Conservation (phyloP, 1,140 invertebrate genomes). For the Lutraria rhynchaena region DNA sequence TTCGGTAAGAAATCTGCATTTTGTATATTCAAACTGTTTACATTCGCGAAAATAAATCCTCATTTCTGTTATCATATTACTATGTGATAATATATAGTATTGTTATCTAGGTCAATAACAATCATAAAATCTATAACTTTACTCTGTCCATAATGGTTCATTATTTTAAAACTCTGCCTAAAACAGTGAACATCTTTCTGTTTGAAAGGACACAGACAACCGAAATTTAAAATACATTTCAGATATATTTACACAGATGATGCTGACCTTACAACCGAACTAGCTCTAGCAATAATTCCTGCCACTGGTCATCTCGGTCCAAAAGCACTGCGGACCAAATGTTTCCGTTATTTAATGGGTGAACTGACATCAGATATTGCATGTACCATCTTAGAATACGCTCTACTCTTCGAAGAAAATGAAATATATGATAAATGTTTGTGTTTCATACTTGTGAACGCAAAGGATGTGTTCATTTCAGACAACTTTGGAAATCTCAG, state of each 20-base stretch:
- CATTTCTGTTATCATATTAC: too few relatives aligned
- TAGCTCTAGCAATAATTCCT: slow-evolving; percentile 91
- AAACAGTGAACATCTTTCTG: background rate
- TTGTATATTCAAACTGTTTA: too few relatives aligned
- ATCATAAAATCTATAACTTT: too few relatives aligned
- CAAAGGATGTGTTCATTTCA: slow-evolving; percentile 33
- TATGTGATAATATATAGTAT: too few relatives aligned
- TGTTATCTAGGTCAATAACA: too few relatives aligned
- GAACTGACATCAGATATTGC: slow-evolving; percentile 90
- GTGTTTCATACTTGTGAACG: slow-evolving; percentile 43
- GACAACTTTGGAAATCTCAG: slow-evolving; percentile 11
- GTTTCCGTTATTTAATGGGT: slow-evolving; percentile 89
- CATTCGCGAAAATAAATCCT: too few relatives aligned
- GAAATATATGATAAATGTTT: slow-evolving; percentile 41
- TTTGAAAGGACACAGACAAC: background rate
- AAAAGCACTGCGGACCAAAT: slow-evolving; percentile 88
- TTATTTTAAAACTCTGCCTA: too few relatives aligned
- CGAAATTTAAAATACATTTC: background rate
- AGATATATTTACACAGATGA: slow-evolving; percentile 62
- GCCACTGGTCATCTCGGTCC: slow-evolving; percentile 92
- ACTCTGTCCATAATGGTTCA: too few relatives aligned
- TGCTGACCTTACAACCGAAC: slow-evolving; percentile 86
- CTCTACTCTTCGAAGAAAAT: slow-evolving; percentile 17
- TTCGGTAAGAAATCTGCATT: too few relatives aligned
- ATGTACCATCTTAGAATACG: slow-evolving; percentile 74